Evolutionary conservation across 2,797 vertebrate genomes (phyloP).

Genomic region (Stomatorhinus walkeri): DNA sequence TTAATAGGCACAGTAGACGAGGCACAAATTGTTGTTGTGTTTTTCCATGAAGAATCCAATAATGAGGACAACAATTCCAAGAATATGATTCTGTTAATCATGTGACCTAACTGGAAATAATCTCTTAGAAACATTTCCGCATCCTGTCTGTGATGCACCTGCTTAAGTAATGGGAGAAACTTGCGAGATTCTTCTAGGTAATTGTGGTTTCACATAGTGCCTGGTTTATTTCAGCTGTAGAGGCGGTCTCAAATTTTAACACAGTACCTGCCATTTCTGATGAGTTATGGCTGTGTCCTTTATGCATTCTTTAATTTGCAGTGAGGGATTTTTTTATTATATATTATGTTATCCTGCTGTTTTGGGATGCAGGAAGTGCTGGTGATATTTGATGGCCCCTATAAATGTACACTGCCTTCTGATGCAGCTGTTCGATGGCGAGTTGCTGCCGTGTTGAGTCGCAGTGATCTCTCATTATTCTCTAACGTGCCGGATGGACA

Average conservation of each 20-base stretch:
- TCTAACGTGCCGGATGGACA: slow-evolving; percentile 16
- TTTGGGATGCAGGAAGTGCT: background rate
- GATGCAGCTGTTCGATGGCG: background rate
- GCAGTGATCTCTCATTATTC: slow-evolving; percentile 2
- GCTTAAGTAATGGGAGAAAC: background rate
- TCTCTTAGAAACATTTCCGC: background rate
- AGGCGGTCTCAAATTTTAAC: background rate
- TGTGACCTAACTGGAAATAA: background rate
- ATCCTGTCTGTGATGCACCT: background rate
- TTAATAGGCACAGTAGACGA: slow-evolving; percentile 11
- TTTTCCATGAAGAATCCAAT: background rate
- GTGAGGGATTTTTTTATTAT: background rate
- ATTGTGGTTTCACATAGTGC: background rate
- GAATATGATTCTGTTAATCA: background rate
- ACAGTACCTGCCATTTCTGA: background rate
- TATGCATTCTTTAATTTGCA: background rate
- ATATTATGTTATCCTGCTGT: background rate
- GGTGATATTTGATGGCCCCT: background rate
- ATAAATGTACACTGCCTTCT: slow-evolving; percentile 9
- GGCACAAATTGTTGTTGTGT: background rate
- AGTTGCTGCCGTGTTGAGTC: background rate
- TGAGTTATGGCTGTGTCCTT: background rate
- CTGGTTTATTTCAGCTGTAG: background rate
- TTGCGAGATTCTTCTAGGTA: background rate
- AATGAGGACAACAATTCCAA: background rate